A percentile compares a stretch with the other conserved stretches of the same genome.
Conservation (phyloP, 2,797 vertebrate species). For the Rhinella marina region DNA sequence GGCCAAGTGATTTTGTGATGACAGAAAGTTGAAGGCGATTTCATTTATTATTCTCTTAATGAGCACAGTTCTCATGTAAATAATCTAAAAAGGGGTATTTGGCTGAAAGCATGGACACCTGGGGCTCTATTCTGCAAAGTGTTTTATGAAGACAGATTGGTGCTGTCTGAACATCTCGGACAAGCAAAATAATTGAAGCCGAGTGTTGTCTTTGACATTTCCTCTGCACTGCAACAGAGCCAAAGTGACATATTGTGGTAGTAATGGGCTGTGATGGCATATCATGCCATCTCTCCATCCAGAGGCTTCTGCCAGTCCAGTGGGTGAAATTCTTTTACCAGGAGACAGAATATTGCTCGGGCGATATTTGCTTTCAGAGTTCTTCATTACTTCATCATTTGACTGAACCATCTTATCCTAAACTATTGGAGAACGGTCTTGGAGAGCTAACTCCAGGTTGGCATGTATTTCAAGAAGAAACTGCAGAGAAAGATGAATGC, state of each 20-base stretch:
- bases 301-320: conserved; percentile 47
- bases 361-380: conserved; percentile 15
- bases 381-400: neutral
- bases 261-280: conserved; percentile 51
- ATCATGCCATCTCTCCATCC: conserved; percentile 49
- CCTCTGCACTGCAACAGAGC: conserved; percentile 47
- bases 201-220: conserved; percentile 50
- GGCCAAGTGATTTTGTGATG: conserved; percentile 64
- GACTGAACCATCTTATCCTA: conserved; percentile 13
- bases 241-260: conserved; percentile 60
- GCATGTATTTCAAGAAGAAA: neutral
- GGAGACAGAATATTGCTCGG: conserved; percentile 33
- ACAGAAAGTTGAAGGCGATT: conserved; percentile 48
- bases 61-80: conserved; percentile 53
- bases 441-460: conserved; percentile 21
- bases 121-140: conserved; percentile 55
- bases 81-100: conserved; percentile 58
- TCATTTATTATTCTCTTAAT: conserved; percentile 59
- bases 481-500: neutral
- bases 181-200: conserved; percentile 48
- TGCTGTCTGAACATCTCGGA: conserved; percentile 49
- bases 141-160: conserved; percentile 57
- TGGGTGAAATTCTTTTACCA: conserved; percentile 41
- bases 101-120: conserved; percentile 56
- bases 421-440: conserved; percentile 24